These are phyloP conservation scores for Microtus ochrogaster DNA, from an alignment of 2,113 vertebrate species.

Conservation along the genomic window DNA sequence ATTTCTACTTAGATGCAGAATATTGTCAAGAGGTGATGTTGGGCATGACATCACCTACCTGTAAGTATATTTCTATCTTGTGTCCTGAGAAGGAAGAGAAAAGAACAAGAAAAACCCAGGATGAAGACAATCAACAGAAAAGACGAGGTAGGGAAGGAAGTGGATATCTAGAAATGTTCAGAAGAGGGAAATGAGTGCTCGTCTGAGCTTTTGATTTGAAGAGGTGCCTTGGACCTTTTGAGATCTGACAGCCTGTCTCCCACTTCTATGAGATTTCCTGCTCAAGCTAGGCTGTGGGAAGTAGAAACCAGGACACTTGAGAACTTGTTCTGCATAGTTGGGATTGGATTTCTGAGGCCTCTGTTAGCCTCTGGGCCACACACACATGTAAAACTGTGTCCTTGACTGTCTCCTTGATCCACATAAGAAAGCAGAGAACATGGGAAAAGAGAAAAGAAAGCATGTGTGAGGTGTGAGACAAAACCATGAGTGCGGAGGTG, in stretches of 20 bases:
- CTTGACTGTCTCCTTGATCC: neutral
- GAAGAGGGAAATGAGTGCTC: neutral
- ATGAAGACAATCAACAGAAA: neutral
- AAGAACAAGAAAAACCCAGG: neutral
- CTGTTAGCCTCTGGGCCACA: neutral
- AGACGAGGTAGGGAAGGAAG: neutral
- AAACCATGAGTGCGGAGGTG: fast-evolving
- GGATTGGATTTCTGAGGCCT: neutral
- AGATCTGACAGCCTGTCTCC: neutral
- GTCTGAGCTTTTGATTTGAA: neutral
- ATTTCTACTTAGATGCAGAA: neutral
- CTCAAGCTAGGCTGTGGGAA: neutral
- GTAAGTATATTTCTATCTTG: neutral
- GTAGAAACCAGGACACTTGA: neutral
- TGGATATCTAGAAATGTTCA: too few relatives aligned
- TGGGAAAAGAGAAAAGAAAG: neutral
- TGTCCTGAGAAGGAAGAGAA: neutral
- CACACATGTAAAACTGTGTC: neutral
- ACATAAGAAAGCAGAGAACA: neutral
- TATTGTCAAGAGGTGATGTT: neutral
- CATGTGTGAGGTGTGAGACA: neutral
- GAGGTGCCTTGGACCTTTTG: neutral
- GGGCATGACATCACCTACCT: neutral
- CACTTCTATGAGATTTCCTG: fast-evolving
- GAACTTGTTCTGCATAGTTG: neutral